Percentiles rank a stretch among this genome's conserved stretches.
These are phyloP conservation scores for Tenodera sinensis DNA, from an alignment of 2,888 invertebrate species.

Conservation along the genomic window DNA sequence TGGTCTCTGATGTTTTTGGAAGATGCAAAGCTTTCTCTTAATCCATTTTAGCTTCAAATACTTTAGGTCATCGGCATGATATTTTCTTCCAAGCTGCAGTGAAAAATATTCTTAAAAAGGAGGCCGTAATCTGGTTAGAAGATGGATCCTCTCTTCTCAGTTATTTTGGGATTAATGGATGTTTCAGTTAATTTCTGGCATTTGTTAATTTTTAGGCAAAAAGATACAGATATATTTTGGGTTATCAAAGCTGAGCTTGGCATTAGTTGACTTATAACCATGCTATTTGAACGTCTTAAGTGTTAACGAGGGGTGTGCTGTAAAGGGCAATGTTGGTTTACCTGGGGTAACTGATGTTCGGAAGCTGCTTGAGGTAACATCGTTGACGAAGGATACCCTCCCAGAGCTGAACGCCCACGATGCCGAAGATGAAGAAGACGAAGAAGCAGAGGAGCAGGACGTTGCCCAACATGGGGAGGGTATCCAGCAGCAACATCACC, in stretches of 20 bases:
- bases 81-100: too few species aligned
- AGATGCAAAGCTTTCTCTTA: too few species aligned
- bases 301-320: background rate
- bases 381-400: conserved; percentile 94
- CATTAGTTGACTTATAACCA: background rate
- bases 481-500: conserved; percentile 97
- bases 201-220: too few species aligned
- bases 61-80: too few species aligned
- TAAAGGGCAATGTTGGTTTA: conserved; percentile 49
- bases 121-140: too few species aligned
- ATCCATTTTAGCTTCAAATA: too few species aligned
- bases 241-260: background rate
- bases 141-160: too few species aligned
- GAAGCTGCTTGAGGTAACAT: conserved; percentile 76
- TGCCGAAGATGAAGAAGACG: conserved; percentile 99
- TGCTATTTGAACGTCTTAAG: background rate
- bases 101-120: too few species aligned
- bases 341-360: conserved; percentile 68
- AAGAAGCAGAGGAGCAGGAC: conserved; percentile 98
- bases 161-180: too few species aligned
- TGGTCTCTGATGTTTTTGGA: too few species aligned
- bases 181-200: too few species aligned
- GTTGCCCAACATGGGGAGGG: conserved; percentile 98
- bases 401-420: conserved; percentile 99
- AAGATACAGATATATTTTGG: too few species aligned